Evolutionary conservation across 37 sponge, comb jelly and placozoan genomes (phyloP).

Genomic region (Oscarella lobularis): DNA sequence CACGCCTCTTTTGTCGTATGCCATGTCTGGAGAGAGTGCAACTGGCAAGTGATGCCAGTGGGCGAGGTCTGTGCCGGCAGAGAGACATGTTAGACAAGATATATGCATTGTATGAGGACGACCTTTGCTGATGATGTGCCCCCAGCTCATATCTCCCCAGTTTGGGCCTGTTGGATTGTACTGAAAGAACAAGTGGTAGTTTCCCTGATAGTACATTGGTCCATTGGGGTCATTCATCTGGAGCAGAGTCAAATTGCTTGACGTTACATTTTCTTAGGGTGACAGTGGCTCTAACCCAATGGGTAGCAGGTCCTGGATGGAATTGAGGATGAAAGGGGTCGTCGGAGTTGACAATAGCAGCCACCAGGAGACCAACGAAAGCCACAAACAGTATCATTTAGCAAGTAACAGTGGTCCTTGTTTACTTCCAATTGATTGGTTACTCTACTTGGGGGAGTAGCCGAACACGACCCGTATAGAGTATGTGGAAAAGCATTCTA

Average conservation of each 20-base stretch:
- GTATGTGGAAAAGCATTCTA: no score
- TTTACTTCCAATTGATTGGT: no score
- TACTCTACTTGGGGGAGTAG: no score
- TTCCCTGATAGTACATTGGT: not conserved
- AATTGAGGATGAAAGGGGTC: not conserved
- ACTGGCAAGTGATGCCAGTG: constrained; percentile 8
- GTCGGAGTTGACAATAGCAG: no score
- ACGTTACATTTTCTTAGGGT: not conserved
- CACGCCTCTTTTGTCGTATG: not conserved
- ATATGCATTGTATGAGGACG: not conserved
- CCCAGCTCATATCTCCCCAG: constrained; percentile 2
- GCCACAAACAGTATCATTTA: no score
- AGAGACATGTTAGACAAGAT: not conserved
- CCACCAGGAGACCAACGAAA: no score
- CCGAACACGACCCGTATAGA: no score
- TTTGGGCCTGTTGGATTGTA: not conserved
- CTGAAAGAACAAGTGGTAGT: not conserved
- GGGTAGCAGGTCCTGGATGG: not conserved
- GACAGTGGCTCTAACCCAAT: not conserved
- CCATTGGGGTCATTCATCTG: not conserved
- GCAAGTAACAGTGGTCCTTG: no score
- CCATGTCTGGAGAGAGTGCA: not conserved
- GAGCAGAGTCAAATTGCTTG: not conserved
- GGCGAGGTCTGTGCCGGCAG: not conserved
- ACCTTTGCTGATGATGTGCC: constrained; percentile 1